Conservation (phyloP, 2,888 invertebrate genomes). For the Saturnia japonica region DNA sequence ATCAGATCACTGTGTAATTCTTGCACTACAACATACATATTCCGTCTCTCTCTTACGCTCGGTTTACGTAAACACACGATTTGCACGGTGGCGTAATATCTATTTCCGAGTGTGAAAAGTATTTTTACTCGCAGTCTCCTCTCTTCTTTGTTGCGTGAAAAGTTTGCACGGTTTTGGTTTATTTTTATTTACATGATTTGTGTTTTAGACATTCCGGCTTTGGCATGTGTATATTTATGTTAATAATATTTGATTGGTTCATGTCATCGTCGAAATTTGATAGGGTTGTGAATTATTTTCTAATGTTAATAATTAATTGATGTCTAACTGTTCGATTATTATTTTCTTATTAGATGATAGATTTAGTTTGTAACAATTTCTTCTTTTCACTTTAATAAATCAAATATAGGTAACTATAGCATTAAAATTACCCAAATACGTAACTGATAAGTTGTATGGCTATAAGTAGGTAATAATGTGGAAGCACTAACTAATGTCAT, state of each 20-base stretch:
- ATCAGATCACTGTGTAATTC: not conserved
- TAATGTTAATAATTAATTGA: no score
- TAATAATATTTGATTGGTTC: constrained; percentile 7
- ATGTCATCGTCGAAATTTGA: not conserved
- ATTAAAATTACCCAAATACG: no score
- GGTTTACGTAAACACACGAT: constrained; percentile 3
- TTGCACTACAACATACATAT: not conserved
- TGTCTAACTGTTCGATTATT: no score
- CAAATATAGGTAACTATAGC: no score
- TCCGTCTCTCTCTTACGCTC: not conserved
- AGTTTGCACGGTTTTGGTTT: constrained; percentile 11
- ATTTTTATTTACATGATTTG: constrained; percentile 12
- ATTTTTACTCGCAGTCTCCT: constrained; percentile 6
- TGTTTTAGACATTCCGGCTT: constrained; percentile 13
- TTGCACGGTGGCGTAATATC: constrained; percentile 7
- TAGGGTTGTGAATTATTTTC: not conserved
- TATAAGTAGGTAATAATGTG: no score
- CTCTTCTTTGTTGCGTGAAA: constrained; percentile 11
- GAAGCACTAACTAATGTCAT: no score
- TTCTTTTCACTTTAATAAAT: no score
- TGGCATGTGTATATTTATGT: constrained; percentile 3
- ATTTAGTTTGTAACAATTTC: no score
- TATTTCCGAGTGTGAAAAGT: constrained; percentile 9
- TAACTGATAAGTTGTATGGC: no score
- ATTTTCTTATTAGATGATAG: no score